Evolutionary conservation across 1,140 invertebrate species (phyloP), one percentile per base, ranked within the genome.

Genomic region (Drosophila ogumai): DNA sequence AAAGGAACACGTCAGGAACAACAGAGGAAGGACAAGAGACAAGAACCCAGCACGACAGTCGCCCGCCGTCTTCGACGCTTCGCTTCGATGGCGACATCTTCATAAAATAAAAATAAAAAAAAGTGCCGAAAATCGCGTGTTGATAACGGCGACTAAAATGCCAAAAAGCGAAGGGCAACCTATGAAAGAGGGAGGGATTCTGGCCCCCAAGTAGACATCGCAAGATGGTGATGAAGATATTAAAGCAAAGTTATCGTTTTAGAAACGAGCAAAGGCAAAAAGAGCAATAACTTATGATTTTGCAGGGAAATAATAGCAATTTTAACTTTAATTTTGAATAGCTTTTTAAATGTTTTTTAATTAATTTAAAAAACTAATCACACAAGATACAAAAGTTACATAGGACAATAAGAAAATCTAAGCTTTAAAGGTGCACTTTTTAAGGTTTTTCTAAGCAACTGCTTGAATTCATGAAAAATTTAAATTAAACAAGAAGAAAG

Each of bases 81-180:
- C 82, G 65, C 50, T 79, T 72, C 68, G 68, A 36, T 82, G 69
- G 81, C 67, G 79, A 58, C 82, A 79, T 67, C 61, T 79, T 67
- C 81, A 81, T 82, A 82, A 81, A 72, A 71, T 49, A 36, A 49
- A 31, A 66, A 44, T 57, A 82, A 87, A 82, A 22, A 22, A 78
- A 86, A 82, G 84, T 88, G 79, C 63, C 79, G 76, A 79, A 86
- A 88, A 88, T 86, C 82, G 84, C 84, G 81, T 76, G 79, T 86
- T 88, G 84, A 86, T 86, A 86, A 86, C 75, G 79, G 67, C 60
- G 63, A 80, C 59, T 72, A 58, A 75, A 87, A 54, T 72, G 44
- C 32, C n/a, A 19, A 5, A 13, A 52, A 22, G 41, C 46, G 8
- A 40, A 15, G 34, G 15, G 32, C n/a, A 34, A 19, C 55, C 28